phyloP scores from a whole-genome alignment of 2,888 invertebrate genomes.

The Agonopterix alstromeriana region DNA sequence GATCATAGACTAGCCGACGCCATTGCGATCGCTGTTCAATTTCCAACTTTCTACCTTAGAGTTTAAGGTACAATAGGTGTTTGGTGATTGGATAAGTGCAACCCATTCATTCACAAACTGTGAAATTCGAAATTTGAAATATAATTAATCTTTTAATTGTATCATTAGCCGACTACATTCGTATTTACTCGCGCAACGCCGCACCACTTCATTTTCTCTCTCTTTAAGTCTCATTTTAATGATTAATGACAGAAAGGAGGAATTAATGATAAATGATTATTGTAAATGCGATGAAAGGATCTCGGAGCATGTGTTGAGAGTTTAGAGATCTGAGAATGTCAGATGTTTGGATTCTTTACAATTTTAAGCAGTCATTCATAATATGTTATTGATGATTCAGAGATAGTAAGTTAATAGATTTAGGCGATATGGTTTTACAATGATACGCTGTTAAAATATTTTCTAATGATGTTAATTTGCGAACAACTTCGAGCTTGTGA shows the following conservation, averaged over 20 bases:
- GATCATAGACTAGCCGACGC: conserved; percentile 48
- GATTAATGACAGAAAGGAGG: conserved; percentile 55
- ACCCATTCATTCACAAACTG: conserved; percentile 44
- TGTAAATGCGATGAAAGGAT: conserved; percentile 57
- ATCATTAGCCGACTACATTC: conserved; percentile 54
- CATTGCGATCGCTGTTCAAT: conserved; percentile 18
- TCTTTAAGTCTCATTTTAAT: conserved; percentile 73
- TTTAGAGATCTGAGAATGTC: conserved; percentile 30
- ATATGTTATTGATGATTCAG: conserved; percentile 56
- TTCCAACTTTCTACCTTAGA: conserved; percentile 17
- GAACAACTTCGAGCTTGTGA: no score
- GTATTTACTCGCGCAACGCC: conserved; percentile 60
- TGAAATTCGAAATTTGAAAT: conserved; percentile 44
- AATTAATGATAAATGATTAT: conserved; percentile 62
- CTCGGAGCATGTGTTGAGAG: conserved; percentile 50
- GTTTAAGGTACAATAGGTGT: neutral
- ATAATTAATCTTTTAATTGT: conserved; percentile 71
- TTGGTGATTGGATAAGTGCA: neutral
- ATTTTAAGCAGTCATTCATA: conserved; percentile 66
- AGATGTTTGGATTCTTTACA: conserved; percentile 59
- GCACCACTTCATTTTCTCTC: conserved; percentile 72
- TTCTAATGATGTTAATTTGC: no score
- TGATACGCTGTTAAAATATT: no score
- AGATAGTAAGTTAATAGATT: conserved; percentile 45
- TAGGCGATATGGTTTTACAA: neutral